These are phyloP conservation scores for Esox lucius DNA, from an alignment of 2,797 vertebrate species.

Conservation along the genomic window DNA sequence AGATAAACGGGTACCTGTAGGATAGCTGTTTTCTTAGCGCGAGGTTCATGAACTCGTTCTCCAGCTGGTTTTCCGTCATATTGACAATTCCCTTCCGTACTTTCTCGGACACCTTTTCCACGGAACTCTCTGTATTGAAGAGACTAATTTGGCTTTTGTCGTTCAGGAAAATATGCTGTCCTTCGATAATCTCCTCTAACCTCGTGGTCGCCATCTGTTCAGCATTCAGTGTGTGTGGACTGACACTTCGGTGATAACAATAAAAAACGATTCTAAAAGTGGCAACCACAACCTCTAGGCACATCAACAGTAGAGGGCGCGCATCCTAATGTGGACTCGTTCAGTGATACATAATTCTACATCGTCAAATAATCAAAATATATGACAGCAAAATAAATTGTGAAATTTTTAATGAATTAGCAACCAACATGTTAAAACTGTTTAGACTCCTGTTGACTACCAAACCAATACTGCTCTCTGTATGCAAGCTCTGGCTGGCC, in stretches of 20 bases:
- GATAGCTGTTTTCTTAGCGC: conserved; percentile 81
- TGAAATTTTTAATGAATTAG: no score
- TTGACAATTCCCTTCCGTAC: conserved; percentile 5
- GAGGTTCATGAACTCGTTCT: conserved; percentile 70
- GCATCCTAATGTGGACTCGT: not conserved
- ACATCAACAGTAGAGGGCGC: not conserved
- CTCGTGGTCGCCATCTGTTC: conserved; percentile 25
- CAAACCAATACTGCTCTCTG: no score
- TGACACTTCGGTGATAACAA: conserved; percentile 1
- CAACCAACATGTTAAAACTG: no score
- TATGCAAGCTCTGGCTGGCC: no score
- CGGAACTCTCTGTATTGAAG: not conserved
- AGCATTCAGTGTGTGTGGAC: not conserved
- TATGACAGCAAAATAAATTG: no score
- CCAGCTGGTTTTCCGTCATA: conserved; percentile 22
- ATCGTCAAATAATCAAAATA: no score
- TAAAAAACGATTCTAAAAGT: conserved; percentile 5
- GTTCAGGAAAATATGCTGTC: conserved; percentile 31
- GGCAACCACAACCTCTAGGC: not conserved
- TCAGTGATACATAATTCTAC: not conserved
- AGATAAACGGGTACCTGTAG: conserved; percentile 74
- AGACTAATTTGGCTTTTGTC: conserved; percentile 4
- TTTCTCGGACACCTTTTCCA: not conserved
- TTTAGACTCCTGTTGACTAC: no score
- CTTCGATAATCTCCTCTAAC: conserved; percentile 51